Conservation (phyloP, 2,888 invertebrate species). For the Sesia bembeciformis region DNA sequence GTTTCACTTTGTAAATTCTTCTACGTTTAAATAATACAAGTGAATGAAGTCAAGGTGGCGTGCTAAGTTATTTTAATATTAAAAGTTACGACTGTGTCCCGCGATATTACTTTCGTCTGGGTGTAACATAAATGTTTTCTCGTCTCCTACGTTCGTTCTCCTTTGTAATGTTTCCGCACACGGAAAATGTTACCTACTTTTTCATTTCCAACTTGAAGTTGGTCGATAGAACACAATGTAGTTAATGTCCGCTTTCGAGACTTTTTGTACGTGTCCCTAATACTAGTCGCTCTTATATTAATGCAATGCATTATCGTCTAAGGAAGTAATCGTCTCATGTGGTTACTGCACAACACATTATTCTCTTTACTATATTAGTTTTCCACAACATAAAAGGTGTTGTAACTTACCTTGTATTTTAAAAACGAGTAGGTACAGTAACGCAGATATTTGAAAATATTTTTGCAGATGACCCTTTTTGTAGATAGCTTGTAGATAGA, state of each 20-base stretch:
- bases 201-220: background rate
- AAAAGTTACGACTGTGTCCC: background rate
- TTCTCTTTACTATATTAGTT: background rate
- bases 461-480: too few relatives aligned
- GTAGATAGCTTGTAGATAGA: too few relatives aligned
- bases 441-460: too few relatives aligned
- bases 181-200: background rate
- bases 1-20: conserved; percentile 12
- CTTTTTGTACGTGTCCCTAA: conserved; percentile 26
- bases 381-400: too few relatives aligned
- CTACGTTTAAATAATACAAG: background rate
- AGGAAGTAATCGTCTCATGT: conserved; percentile 9
- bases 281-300: conserved; percentile 12
- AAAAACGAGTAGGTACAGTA: too few relatives aligned
- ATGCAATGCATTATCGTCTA: conserved; percentile 7
- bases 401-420: too few relatives aligned
- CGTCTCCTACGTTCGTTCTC: background rate
- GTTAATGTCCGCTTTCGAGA: conserved; percentile 23
- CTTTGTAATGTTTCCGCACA: background rate
- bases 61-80: background rate
- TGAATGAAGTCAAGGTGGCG: background rate
- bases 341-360: conserved; percentile 1
- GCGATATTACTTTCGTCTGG: background rate
- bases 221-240: background rate
- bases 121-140: background rate